Percentiles rank a stretch among this genome's conserved stretches.
Conservation (phyloP, 1,140 invertebrate species). For the Dendrolimus kikuchii region DNA sequence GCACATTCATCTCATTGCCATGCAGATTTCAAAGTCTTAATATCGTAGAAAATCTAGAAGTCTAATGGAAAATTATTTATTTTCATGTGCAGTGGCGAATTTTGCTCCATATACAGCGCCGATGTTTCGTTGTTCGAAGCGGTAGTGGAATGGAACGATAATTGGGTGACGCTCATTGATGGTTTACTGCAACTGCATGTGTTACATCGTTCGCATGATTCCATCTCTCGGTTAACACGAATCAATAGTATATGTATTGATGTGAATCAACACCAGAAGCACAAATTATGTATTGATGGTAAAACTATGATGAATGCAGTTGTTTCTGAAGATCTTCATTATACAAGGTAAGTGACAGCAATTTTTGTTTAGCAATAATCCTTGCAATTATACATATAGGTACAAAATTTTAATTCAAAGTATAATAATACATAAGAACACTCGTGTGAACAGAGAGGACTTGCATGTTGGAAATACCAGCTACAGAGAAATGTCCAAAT, state of each 20-base stretch:
- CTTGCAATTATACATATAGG: neutral
- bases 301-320: conserved; percentile 12
- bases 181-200: conserved; percentile 29
- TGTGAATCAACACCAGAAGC: conserved; percentile 11
- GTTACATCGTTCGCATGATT: conserved; percentile 14
- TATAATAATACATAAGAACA: too few species aligned
- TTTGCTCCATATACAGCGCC: conserved; percentile 18
- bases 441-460: too few species aligned
- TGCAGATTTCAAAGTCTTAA: too few species aligned
- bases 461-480: too few species aligned
- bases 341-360: conserved; percentile 10
- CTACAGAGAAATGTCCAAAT: too few species aligned
- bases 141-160: conserved; percentile 23
- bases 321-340: conserved; percentile 4
- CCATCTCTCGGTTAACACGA: conserved; percentile 9
- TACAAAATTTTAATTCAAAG: too few species aligned
- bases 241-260: conserved; percentile 22
- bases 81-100: conserved; percentile 23
- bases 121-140: conserved; percentile 17
- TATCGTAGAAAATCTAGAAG: conserved; percentile 7
- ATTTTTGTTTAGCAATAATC: neutral
- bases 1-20: too few species aligned
- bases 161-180: conserved; percentile 37
- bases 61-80: conserved; percentile 12
- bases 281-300: conserved; percentile 4